phyloP scores from a whole-genome alignment of 1,140 invertebrate species.

The Bombus soroeensis region DNA sequence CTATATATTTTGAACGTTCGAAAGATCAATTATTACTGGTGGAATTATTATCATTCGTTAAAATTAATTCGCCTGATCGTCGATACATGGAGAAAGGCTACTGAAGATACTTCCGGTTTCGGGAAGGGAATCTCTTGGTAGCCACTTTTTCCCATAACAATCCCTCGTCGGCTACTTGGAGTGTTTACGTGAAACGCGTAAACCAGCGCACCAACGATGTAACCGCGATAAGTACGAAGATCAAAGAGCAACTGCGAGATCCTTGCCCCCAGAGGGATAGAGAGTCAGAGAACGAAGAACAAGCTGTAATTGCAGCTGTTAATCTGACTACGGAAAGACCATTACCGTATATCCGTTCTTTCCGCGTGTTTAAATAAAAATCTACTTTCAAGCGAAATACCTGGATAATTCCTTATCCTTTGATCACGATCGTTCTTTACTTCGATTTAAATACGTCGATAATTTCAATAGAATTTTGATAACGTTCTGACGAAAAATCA shows the following conservation, averaged over 20 bases:
- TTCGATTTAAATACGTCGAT: too few relatives aligned
- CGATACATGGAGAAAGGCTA: background rate
- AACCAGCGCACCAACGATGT: conserved; percentile 22
- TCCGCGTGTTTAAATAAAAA: background rate
- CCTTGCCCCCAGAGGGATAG: background rate
- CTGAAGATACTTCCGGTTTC: background rate
- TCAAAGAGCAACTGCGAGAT: conserved; percentile 14
- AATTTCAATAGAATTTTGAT: too few relatives aligned
- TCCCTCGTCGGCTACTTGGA: conserved; percentile 15
- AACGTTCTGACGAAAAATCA: too few relatives aligned
- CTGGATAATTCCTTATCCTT: too few relatives aligned
- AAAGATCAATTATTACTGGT: too few relatives aligned
- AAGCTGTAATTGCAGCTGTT: conserved; percentile 29
- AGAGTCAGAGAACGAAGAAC: background rate
- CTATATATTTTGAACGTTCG: too few relatives aligned
- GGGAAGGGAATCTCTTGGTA: background rate
- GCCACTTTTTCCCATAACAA: conserved; percentile 27
- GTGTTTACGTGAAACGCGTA: conserved; percentile 32
- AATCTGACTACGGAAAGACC: conserved; percentile 5
- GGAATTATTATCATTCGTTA: too few relatives aligned
- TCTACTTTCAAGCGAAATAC: too few relatives aligned
- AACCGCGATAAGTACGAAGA: conserved; percentile 19
- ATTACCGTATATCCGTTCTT: background rate
- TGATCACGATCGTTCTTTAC: too few relatives aligned
- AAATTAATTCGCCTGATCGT: background rate